phyloP scores from a whole-genome alignment of 1,140 invertebrate species.

The Danaus melanippus region DNA sequence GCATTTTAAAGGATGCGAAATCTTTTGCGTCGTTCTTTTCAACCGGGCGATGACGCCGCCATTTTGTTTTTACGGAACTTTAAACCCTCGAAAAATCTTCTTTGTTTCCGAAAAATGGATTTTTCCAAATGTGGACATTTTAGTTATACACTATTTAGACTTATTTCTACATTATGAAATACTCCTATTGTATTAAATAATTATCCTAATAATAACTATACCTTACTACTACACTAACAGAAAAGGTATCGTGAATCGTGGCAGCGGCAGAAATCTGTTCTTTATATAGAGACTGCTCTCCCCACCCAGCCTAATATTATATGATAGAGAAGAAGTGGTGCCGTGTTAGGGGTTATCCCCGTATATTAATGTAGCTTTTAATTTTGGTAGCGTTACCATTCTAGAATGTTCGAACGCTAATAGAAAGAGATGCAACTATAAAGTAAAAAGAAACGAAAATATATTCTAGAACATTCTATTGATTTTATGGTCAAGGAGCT shows the following conservation, averaged over 20 bases:
- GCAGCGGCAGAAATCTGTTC: constrained; percentile 1
- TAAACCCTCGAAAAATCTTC: constrained; percentile 9
- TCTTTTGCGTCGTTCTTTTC: constrained; percentile 8
- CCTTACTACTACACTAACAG: constrained; percentile 31
- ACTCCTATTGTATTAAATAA: too few relatives aligned
- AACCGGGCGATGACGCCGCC: constrained; percentile 51
- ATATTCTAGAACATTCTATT: constrained; percentile 29
- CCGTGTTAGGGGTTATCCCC: neutral
- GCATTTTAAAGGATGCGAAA: too few relatives aligned
- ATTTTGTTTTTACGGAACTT: constrained; percentile 35
- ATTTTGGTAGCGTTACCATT: constrained; percentile 29
- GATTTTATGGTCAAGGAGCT: neutral
- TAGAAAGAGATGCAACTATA: constrained; percentile 26
- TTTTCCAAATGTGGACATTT: too few relatives aligned
- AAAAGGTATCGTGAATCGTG: constrained; percentile 30
- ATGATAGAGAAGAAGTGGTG: constrained; percentile 18
- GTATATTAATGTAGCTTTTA: constrained; percentile 3
- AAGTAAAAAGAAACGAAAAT: constrained; percentile 19
- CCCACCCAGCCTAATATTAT: constrained; percentile 20
- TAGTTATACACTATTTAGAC: neutral
- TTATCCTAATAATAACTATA: constrained; percentile 26
- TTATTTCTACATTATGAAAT: too few relatives aligned
- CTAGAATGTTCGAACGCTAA: constrained; percentile 41
- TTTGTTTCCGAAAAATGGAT: too few relatives aligned
- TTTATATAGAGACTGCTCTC: constrained; percentile 31